Conservation (phyloP, 2,113 vertebrate species). For the Cynocephalus volans region DNA sequence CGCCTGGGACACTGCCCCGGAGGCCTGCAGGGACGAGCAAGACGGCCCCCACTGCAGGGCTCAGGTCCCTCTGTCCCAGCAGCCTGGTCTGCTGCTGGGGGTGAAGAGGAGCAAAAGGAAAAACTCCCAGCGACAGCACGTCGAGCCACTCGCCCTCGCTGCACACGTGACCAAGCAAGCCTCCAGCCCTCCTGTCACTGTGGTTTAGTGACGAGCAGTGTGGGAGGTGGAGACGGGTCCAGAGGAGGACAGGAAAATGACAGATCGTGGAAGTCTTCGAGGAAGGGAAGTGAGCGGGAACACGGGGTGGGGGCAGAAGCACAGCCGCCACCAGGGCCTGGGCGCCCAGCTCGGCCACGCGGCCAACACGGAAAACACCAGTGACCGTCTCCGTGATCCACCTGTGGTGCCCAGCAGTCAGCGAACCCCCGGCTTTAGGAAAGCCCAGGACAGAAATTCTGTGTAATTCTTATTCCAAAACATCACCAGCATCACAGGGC, state of each 20-base stretch:
- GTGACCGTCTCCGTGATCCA: neutral
- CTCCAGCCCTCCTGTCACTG: neutral
- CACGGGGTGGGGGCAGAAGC: neutral
- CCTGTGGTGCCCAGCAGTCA: slow-evolving; percentile 39
- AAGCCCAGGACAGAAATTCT: slow-evolving; percentile 56
- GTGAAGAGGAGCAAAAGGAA: neutral
- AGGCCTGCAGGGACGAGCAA: neutral
- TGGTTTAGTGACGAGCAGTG: slow-evolving; percentile 57
- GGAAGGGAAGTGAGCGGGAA: neutral
- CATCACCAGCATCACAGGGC: neutral
- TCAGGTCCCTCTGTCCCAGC: neutral
- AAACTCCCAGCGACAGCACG: neutral
- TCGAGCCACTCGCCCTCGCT: neutral
- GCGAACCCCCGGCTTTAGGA: slow-evolving; percentile 50
- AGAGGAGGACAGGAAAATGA: neutral
- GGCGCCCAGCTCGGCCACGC: neutral
- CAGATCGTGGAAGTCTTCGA: slow-evolving; percentile 56
- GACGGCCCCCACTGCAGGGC: neutral
- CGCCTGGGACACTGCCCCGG: neutral
- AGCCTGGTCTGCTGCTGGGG: slow-evolving; percentile 49
- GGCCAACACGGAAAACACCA: neutral
- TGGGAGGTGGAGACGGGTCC: slow-evolving; percentile 10
- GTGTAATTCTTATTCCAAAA: slow-evolving; percentile 56
- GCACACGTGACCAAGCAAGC: neutral
- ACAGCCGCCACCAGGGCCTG: fast-evolving